phyloP scores from a whole-genome alignment of 2,113 vertebrate genomes.

The Rissa tridactyla region DNA sequence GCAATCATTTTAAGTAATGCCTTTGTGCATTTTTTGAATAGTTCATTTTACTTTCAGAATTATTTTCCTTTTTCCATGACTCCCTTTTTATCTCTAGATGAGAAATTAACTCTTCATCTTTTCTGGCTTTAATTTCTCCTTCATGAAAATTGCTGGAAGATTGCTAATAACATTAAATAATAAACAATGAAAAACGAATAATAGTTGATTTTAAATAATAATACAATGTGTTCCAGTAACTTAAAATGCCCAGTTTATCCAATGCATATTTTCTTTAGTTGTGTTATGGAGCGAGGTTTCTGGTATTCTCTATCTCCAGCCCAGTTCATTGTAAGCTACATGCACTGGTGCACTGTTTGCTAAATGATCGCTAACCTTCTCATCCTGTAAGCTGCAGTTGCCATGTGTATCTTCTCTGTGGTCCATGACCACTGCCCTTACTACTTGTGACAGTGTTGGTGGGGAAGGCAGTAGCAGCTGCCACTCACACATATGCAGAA shows the following conservation, averaged over 20 bases:
- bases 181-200: not conserved
- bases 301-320: not conserved
- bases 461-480: not conserved
- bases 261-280: not conserved
- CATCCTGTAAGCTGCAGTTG: not conserved
- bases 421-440: not conserved
- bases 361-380: not conserved
- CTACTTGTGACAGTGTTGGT: not conserved
- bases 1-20: not conserved
- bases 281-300: not conserved
- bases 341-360: not conserved
- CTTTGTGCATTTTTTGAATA: not conserved
- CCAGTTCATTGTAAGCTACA: not conserved
- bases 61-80: not conserved
- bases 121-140: not conserved
- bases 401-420: not conserved
- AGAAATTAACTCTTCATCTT: not conserved
- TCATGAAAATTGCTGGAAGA: not conserved
- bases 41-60: not conserved
- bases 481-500: not conserved
- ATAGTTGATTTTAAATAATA: not conserved
- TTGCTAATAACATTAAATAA: not conserved
- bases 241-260: not conserved
- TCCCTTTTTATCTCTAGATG: not conserved
- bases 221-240: not conserved